These are phyloP conservation scores for Australoheros scitulus DNA, from an alignment of 2,113 vertebrate species.

Conservation along the genomic window DNA sequence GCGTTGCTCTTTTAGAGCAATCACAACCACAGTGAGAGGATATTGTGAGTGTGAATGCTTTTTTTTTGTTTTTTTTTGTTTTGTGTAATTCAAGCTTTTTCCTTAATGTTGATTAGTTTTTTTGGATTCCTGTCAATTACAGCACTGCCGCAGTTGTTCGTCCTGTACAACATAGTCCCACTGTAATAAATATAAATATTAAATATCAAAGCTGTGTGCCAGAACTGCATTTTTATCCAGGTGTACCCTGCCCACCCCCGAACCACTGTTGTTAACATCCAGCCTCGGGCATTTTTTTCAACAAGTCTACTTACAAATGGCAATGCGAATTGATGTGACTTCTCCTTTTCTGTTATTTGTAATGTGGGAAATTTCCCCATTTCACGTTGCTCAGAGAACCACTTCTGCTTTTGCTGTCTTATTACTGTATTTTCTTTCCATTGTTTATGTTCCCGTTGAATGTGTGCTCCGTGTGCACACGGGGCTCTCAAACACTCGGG, in stretches of 20 bases:
- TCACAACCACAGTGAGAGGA: neutral
- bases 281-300: conserved; percentile 45
- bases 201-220: neutral
- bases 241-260: conserved; percentile 10
- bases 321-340: conserved; percentile 67
- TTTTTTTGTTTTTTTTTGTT: neutral
- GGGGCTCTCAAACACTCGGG: neutral
- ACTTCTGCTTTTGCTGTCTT: conserved; percentile 71
- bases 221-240: conserved; percentile 41
- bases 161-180: neutral
- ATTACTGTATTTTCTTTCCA: conserved; percentile 26
- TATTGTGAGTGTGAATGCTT: neutral
- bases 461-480: conserved; percentile 16
- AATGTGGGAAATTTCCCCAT: conserved; percentile 58
- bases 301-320: conserved; percentile 41
- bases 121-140: neutral
- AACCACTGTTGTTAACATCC: conserved; percentile 21
- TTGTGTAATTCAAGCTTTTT: neutral
- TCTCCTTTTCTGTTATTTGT: conserved; percentile 71
- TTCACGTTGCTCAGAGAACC: conserved; percentile 20
- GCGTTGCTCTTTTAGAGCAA: conserved; percentile 1
- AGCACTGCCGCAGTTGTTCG: neutral
- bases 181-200: conserved; percentile 4
- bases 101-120: neutral
- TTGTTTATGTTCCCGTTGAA: conserved; percentile 43